A percentile compares a stretch with the other conserved stretches of the same genome.
These are phyloP conservation scores for Lipophrys pholis DNA, from an alignment of 2,113 vertebrate genomes.

Conservation along the genomic window DNA sequence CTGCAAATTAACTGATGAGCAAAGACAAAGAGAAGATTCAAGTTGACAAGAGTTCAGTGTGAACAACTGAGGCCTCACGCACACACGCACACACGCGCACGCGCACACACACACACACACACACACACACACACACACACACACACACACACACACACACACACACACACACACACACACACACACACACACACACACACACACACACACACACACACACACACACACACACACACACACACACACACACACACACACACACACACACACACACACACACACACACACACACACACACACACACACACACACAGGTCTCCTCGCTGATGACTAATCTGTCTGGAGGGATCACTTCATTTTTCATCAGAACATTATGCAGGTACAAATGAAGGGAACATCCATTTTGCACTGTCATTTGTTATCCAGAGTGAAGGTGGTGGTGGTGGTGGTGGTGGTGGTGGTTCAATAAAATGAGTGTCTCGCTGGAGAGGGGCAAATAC, in stretches of 20 bases:
- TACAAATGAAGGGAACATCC: constrained; percentile 76
- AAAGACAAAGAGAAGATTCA: too few relatives aligned
- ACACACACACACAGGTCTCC: constrained; percentile 57
- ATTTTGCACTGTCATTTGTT: constrained; percentile 69
- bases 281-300: constrained; percentile 7
- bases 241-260: too few relatives aligned
- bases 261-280: constrained; percentile 45
- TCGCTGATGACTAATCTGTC: constrained; percentile 74
- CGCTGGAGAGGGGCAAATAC: not conserved
- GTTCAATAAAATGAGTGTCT: not conserved
- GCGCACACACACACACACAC: constrained; percentile 16
- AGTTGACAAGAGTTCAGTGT: too few relatives aligned
- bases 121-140: constrained; percentile 44
- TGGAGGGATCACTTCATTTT: constrained; percentile 78
- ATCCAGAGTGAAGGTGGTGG: constrained; percentile 20
- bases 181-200: constrained; percentile 37
- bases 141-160: constrained; percentile 46
- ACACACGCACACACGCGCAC: too few relatives aligned
- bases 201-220: too few relatives aligned
- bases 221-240: too few relatives aligned
- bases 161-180: constrained; percentile 30
- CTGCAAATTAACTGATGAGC: too few relatives aligned
- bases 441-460: not conserved
- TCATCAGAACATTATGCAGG: constrained; percentile 75
- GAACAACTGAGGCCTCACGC: too few relatives aligned